A percentile compares a stretch with the other conserved stretches of the same genome.
These are phyloP conservation scores for Phorcus lineatus DNA, from an alignment of 2,888 invertebrate genomes.

Conservation along the genomic window DNA sequence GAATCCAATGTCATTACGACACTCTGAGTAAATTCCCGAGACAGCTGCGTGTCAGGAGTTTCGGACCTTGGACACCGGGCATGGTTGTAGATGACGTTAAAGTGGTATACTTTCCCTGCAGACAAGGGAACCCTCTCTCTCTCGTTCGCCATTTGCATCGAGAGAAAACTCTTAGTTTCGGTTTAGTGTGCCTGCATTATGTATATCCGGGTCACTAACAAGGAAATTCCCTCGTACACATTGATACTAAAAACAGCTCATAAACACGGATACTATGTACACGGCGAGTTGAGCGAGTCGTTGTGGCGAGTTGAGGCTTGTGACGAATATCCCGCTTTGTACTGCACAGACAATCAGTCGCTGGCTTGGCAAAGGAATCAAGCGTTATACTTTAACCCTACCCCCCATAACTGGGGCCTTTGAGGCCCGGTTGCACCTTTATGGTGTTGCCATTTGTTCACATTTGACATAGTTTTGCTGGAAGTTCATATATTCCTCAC, in stretches of 20 bases:
- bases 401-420: too few species aligned
- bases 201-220: not conserved
- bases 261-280: too few species aligned
- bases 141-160: not conserved
- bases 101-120: conserved; percentile 38
- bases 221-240: not conserved
- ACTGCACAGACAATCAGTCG: too few species aligned
- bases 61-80: conserved; percentile 26
- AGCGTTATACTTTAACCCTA: too few species aligned
- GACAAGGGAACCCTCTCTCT: conserved; percentile 25
- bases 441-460: too few species aligned
- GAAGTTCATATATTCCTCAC: too few species aligned
- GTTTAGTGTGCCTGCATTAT: not conserved
- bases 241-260: not conserved
- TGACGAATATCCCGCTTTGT: too few species aligned
- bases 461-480: too few species aligned
- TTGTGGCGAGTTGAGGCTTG: too few species aligned
- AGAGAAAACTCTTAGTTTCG: not conserved
- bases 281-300: too few species aligned
- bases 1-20: conserved; percentile 33
- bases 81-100: conserved; percentile 47
- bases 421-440: too few species aligned
- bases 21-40: conserved; percentile 31
- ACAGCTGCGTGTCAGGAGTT: conserved; percentile 33
- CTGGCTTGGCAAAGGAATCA: too few species aligned